Percentiles rank a stretch among this genome's conserved stretches.
phyloP scores from a whole-genome alignment of 2,888 invertebrate genomes.

The Leistus spinibarbis region DNA sequence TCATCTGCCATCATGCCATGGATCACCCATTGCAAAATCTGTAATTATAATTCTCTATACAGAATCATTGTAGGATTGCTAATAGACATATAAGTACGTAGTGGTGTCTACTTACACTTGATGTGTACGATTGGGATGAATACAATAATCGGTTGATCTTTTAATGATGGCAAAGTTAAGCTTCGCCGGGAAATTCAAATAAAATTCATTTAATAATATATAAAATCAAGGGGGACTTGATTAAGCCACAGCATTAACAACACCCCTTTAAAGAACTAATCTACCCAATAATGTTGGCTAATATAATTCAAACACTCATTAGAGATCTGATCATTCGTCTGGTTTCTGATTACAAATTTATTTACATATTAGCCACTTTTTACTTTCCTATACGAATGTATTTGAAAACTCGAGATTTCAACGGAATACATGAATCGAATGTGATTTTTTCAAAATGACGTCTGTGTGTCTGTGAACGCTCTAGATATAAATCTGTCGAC shows the following conservation, averaged over 20 bases:
- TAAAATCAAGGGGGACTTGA: background rate
- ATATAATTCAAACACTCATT: no score
- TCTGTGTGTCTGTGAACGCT: no score
- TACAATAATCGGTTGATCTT: background rate
- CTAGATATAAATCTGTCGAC: no score
- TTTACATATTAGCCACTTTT: no score
- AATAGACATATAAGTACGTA: no score
- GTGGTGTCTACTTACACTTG: background rate
- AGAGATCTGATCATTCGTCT: no score
- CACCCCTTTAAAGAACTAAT: background rate
- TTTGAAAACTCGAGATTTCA: no score
- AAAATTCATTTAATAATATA: background rate
- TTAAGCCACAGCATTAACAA: background rate
- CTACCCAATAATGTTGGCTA: background rate
- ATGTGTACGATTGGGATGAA: background rate
- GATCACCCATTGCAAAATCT: conserved; percentile 17
- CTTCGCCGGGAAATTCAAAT: background rate
- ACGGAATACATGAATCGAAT: no score
- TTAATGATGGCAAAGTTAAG: background rate
- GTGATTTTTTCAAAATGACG: no score
- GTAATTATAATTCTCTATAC: conserved; percentile 12
- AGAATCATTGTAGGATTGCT: background rate
- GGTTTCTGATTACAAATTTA: no score
- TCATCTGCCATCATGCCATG: conserved; percentile 15
- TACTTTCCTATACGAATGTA: no score